Conservation (phyloP, 1,140 invertebrate genomes). For the Drosophila sp. region DNA sequence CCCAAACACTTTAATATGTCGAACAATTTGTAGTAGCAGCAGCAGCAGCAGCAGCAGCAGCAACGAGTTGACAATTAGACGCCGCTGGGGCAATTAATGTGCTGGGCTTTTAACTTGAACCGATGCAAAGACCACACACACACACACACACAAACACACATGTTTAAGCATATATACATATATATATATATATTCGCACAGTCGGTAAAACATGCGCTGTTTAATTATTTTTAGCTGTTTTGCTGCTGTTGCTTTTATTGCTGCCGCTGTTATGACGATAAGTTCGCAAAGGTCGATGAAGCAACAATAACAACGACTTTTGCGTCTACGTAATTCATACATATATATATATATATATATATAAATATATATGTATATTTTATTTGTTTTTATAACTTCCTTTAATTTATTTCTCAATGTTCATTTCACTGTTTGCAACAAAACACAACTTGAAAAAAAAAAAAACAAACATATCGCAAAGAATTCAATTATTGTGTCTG, state of each 20-base stretch:
- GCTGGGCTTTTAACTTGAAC: slow-evolving; percentile 46
- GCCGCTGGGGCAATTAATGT: slow-evolving; percentile 49
- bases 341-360: slow-evolving; percentile 10
- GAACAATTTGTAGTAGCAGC: slow-evolving; percentile 25
- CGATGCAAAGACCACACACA: slow-evolving; percentile 45
- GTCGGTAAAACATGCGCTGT: slow-evolving; percentile 57
- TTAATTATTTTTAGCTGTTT: slow-evolving; percentile 71
- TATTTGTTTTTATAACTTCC: background rate
- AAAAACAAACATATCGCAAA: slow-evolving; percentile 6
- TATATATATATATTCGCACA: slow-evolving; percentile 9
- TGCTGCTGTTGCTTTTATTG: slow-evolving; percentile 47
- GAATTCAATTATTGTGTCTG: slow-evolving; percentile 19
- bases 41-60: slow-evolving; percentile 12
- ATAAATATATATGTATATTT: background rate
- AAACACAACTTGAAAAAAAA: slow-evolving; percentile 18
- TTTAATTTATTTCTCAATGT: background rate
- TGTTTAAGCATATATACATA: too few species aligned
- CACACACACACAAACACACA: slow-evolving; percentile 23
- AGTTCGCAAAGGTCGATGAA: slow-evolving; percentile 69
- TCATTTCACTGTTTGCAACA: slow-evolving; percentile 37
- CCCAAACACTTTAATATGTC: slow-evolving; percentile 40
- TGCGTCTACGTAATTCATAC: slow-evolving; percentile 14
- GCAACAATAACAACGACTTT: slow-evolving; percentile 10
- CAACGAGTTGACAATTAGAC: slow-evolving; percentile 33
- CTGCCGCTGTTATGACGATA: slow-evolving; percentile 67